Base-by-base conservation (phyloP, 2,888 invertebrate genomes). In the Muschampia plurimacula region DNA sequence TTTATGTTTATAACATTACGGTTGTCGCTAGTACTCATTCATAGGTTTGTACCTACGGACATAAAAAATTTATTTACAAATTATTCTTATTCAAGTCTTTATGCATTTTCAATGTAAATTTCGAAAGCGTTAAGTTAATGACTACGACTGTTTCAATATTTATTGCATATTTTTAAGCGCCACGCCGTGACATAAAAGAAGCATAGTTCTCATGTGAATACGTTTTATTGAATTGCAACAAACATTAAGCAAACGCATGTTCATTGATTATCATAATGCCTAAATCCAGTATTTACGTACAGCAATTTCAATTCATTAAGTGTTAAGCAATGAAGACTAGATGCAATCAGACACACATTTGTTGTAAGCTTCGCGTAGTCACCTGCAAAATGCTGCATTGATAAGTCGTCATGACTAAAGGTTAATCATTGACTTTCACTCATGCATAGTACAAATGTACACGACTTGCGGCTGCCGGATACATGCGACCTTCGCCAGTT, bases 401-500 rank as follows among this genome's bases (percentile, higher is more conserved):
- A 79, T 78, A 78, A 82, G 77, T 82, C 81, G 79, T 82, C 80
- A 81, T 80, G 82, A 80, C 74, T 78, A 83, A 81, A 83, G 82
- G 82, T 82, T 75, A 78, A 75, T 74, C 72, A 72, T 75, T 76
- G 79, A 87, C 88, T 88, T 88, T 88, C 88, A 84, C 88, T 84
- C 77, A 74, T 74, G 73, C 74, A 76, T 60, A 36, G 62, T 76
- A 52, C 52, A 15, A 52, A 52, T 52, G 15, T 52, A 69, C 60
- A 65, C 49, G 49, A 44, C 28, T 36, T 60, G 39, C n/a, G 32
- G 6, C 72, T 84, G 82, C 86, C 90, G 89, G 90, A 91, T 90
- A 81, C 89, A 86, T 75, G 80, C 87, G 91, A 90, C 92, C 93
- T 93, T 93, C 89, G 77, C 72, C 81, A 75, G 87, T 90, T 86